Evolutionary conservation across 2,797 vertebrate genomes (phyloP), one percentile per base, ranked within the genome.

Genomic region (Loris lydekkerianus): DNA sequence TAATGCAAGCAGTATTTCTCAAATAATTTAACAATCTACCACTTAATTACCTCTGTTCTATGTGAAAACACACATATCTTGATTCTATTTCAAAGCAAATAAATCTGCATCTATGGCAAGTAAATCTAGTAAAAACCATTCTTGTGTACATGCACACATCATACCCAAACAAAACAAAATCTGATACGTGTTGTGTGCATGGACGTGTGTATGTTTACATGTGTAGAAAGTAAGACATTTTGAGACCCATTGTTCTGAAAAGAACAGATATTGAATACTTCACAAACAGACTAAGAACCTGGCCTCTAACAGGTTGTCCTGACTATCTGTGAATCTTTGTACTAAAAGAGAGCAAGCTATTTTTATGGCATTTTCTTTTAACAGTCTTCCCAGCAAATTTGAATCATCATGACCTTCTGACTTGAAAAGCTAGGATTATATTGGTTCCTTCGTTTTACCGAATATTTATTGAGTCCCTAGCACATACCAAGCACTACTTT

Each of bases 21-120:
- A 72, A 82, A 56, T 63, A 46, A 60, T 25, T 86, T 70, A 83
- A 77, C 25, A 70, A 4, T 75, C n/a, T 70, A 25, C 13, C 49
- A 87, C 11, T 60, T n/a, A 69, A 37, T 78, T 60, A 83, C 1
- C 15, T 95, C 85, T 89, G 27, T 95, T 83, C n/a, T 10, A 46
- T 10, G n/a, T 60, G 53, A 90, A 80, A 94, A 91, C 92, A 84
- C 4, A 70, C 7, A 75, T 75, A 10, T 63, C 23, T 65, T 88
- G n/a, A 14, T 83, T 88, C 29, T 61, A 69, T 46, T 27, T 60
- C 34, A 85, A 69, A 80, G 63, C 23, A 91, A 93, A 77, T 88
- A 70, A 85, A 43, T 76, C 37, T 72, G 5, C 10, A 34, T 72
- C 82, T 72, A 3, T 49, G 3, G 6, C 10, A 20, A 96, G 29